Base-by-base conservation (phyloP, 2,797 vertebrate species). In the Molossus molossus region DNA sequence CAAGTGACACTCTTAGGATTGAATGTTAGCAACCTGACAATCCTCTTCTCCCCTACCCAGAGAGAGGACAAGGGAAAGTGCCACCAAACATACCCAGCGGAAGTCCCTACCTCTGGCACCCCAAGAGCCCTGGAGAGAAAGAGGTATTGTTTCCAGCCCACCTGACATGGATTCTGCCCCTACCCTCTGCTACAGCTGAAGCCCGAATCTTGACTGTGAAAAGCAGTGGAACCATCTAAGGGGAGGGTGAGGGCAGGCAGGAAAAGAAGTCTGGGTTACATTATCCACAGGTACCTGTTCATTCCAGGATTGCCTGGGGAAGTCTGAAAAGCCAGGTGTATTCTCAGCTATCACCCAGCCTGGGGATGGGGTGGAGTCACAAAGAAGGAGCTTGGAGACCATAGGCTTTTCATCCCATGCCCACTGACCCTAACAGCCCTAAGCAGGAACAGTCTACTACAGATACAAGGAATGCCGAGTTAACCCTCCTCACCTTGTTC, bases 301-400 rank as follows among this genome's bases (percentile, higher is more conserved):
- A 6, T 97, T 96, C 79, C 53, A 3, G 0, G 0, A 58, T 83
- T 40, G 0, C 77, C 80, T 55, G 48, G 67, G 27, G 48, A 65
- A 65, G 84, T 96, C 81, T 97, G 97, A 97, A 98, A 97, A 97
- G 80, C 73, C 73, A 12, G 0, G 0, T 94, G 86, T 70, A 95
- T 95, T 95, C 95, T 72, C 97, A 98, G 97, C 95, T 97, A 97
- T 92, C 0, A 23, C 65, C 73, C 23, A 4, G 6, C 40, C 72
- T 17, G 18, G 15, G 40, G 73, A 13, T 18, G 13, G 25, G 29
- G 37, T n/a, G 33, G 75, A 81, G n/a, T 57, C 58, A 70, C 0
- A 29, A 15, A 29, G 45, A 11, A 89, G 50, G 18, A 87, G 21
- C 50, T 20, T 33, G 55, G 37, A 67, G 75, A 91, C 25, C 23